Base-by-base conservation (phyloP, 2,797 vertebrate genomes). In the Melanogrammus aeglefinus region DNA sequence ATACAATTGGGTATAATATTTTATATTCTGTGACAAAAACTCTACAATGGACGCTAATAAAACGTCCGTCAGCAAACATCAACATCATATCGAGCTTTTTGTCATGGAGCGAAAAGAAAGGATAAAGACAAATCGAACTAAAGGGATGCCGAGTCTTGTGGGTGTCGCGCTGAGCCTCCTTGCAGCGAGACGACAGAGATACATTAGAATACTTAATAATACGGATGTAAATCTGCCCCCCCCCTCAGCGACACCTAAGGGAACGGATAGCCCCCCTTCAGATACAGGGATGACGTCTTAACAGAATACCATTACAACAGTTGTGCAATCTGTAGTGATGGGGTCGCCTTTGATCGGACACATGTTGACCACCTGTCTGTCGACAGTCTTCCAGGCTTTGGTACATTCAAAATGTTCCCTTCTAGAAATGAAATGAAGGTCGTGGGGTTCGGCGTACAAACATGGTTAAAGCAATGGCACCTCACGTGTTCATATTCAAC, bases 21-120 rank as follows among this genome's bases (percentile, higher is more conserved):
- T 95, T 94, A 94, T 94, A 92, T 91, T 93, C 86, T 92, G 88
- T 91, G 91, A 94, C 92, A 92, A 93, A 94, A 91, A 90, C 90
- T 92, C 90, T 92, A 94, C 90, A 92, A 88, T 84, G 88, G 93
- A 92, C 82, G 91, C 90, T 90, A 93, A 88, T 93, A 90, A 91
- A 91, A 90, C 88, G 90, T 88, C 89, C 90, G 88, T 92, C 89
- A 92, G 92, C 90, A 91, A 91, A 95, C 94, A 93, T 91, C 88
- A 85, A 94, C 88, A 91, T 92, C 84, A 91, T 91, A 93, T 91
- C 88, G 89, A 93, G 33, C 33, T 31, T 44, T 27, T 92, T 89
- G 84, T 85, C 84, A 89, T 90, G 86, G 88, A 88, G 81, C 80
- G 88, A 85, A 84, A 84, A 85, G 87, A 84, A 79, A 76, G 81